Conservation (phyloP, 2,113 vertebrate genomes). For the Chaetura pelagica region DNA sequence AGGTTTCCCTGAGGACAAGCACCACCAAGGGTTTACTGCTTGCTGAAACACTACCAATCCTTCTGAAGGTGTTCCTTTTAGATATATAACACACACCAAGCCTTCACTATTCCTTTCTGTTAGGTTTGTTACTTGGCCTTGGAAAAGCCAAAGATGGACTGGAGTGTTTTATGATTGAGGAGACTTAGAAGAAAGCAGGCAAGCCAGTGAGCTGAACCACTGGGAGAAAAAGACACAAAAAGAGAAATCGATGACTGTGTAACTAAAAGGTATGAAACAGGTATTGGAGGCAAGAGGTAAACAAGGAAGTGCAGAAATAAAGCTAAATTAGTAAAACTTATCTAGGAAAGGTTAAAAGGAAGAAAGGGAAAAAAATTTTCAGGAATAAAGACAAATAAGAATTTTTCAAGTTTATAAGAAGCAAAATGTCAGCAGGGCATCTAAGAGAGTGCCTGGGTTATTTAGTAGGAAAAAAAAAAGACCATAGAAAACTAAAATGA, state of each 20-base stretch:
- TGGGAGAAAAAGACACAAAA: background rate
- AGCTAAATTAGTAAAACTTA: background rate
- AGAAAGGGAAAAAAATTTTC: background rate
- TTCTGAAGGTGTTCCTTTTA: background rate
- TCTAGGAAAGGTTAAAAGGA: background rate
- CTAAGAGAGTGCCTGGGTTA: conserved; percentile 6
- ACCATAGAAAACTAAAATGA: conserved; percentile 51
- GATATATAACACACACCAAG: background rate
- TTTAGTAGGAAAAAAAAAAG: conserved; percentile 32
- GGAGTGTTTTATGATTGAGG: background rate
- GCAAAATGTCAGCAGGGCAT: conserved; percentile 33
- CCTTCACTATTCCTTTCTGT: background rate
- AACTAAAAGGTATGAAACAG: background rate
- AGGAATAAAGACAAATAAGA: conserved; percentile 48
- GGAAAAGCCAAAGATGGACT: background rate
- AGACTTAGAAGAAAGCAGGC: background rate
- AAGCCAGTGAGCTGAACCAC: background rate
- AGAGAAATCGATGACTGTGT: background rate
- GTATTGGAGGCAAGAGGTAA: background rate
- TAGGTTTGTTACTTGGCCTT: background rate
- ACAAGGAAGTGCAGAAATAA: background rate
- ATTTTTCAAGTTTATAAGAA: conserved; percentile 10
- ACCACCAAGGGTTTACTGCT: background rate
- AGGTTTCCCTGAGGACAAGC: background rate
- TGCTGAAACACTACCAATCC: background rate